Percentiles rank a stretch among this genome's conserved stretches.
Evolutionary conservation across 1,140 invertebrate genomes (phyloP).

Genomic region (Cyclargus thomasi): DNA sequence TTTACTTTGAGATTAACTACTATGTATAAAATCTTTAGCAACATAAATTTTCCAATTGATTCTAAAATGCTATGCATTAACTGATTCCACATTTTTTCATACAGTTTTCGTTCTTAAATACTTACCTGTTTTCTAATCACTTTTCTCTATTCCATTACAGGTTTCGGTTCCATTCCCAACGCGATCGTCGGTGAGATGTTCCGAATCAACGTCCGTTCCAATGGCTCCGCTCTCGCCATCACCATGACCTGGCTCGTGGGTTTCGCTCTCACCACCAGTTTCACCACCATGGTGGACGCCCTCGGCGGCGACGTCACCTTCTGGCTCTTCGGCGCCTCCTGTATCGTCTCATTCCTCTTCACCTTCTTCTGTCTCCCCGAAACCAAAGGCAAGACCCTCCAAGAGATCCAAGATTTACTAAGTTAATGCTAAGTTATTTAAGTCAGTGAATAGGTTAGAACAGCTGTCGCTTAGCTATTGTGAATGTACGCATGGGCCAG

Average conservation of each 20-base stretch:
- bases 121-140: not conserved
- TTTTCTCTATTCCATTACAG: constrained; percentile 45
- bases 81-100: constrained; percentile 15
- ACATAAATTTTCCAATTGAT: too few species aligned
- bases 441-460: not conserved
- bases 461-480: not conserved
- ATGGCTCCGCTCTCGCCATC: constrained; percentile 79
- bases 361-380: constrained; percentile 82
- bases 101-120: constrained; percentile 3
- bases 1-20: too few species aligned
- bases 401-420: constrained; percentile 82
- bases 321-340: constrained; percentile 85
- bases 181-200: constrained; percentile 81
- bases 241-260: constrained; percentile 83
- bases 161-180: constrained; percentile 83
- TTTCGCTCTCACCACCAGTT: constrained; percentile 84
- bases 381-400: constrained; percentile 84
- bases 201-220: constrained; percentile 79
- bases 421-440: constrained; percentile 27
- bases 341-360: constrained; percentile 78
- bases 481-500: not conserved
- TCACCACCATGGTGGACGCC: constrained; percentile 74
- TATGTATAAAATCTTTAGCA: too few species aligned
- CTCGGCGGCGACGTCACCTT: constrained; percentile 83
- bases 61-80: too few species aligned